phyloP scores from a whole-genome alignment of 2,797 vertebrate genomes.

The Acridotheres tristis region DNA sequence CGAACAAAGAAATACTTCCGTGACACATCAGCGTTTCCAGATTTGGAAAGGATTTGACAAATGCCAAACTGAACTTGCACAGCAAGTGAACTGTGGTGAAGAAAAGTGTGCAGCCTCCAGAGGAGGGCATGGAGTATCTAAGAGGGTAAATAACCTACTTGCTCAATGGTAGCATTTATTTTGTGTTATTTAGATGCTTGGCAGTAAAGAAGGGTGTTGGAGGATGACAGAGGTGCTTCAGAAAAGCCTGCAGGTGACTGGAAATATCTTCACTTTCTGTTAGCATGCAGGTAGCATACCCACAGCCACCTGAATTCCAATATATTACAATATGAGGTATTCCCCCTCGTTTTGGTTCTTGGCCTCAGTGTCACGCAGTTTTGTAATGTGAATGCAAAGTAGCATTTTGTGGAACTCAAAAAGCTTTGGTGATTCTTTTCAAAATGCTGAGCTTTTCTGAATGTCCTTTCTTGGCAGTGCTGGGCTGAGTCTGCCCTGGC shows the following conservation, averaged over 20 bases:
- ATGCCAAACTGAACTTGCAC: background rate
- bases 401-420: background rate
- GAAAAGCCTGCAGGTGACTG: background rate
- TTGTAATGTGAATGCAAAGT: background rate
- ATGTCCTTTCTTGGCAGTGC: background rate
- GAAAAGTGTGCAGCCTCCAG: background rate
- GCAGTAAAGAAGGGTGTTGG: background rate
- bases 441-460: background rate
- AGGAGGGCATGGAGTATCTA: background rate
- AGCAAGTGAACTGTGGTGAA: background rate
- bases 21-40: slow-evolving; percentile 6
- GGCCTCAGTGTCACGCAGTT: background rate
- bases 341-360: background rate
- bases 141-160: background rate
- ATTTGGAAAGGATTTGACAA: slow-evolving; percentile 34
- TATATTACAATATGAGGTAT: background rate
- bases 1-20: background rate
- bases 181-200: background rate
- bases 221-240: background rate
- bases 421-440: background rate
- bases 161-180: background rate
- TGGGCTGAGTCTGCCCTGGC: background rate
- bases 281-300: background rate
- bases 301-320: background rate
- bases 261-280: background rate